Base-by-base conservation (phyloP, 2,888 invertebrate genomes). In the Scrobipalpa costella region DNA sequence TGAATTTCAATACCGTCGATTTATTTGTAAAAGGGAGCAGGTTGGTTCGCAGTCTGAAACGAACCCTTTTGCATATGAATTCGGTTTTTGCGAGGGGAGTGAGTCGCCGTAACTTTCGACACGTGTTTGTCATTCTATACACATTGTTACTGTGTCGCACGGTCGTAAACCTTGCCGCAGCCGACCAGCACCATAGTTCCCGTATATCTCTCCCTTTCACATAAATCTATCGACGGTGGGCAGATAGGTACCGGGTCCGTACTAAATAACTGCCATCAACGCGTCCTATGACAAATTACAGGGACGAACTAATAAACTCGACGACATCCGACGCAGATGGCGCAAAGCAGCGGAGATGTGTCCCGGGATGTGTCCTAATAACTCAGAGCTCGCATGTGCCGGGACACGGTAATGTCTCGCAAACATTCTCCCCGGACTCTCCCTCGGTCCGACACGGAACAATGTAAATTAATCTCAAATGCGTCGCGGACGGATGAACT, bases 261-360 rank as follows among this genome's bases (percentile, higher is more conserved):
- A 79, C 77, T 83, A 81, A 86, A 88, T 85, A 80, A 84, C 77
- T 70, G 76, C 79, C 78, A 86, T 86, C 84, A 84, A 77, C 81
- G 77, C 78, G 71, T 73, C 71, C 78, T 78, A 83, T 88, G 88
- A 89, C 86, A 88, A 86, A 88, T 85, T 79, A 76, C 78, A 69
- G 79, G 79, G 80, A 76, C 79, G 71, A 76, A 79, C 77, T 82
- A 83, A 84, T 81, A 82, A 78, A 78, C 79, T 75, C 70, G 75
- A 76, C 73, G 76, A 74, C 79, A 78, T 78, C 78, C 79, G 77
- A 78, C 80, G 79, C 87, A 85, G 81, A 81, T 84, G 84, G 78
- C 78, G 81, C 81, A 80, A 76, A 79, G 80, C 78, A 78, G 73
- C 71, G 71, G 75, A 73, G 74, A 69, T 68, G 60, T 60, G 77